Evolutionary conservation across 2,113 vertebrate genomes (phyloP).

Genomic region (Rhizomys pruinosus): DNA sequence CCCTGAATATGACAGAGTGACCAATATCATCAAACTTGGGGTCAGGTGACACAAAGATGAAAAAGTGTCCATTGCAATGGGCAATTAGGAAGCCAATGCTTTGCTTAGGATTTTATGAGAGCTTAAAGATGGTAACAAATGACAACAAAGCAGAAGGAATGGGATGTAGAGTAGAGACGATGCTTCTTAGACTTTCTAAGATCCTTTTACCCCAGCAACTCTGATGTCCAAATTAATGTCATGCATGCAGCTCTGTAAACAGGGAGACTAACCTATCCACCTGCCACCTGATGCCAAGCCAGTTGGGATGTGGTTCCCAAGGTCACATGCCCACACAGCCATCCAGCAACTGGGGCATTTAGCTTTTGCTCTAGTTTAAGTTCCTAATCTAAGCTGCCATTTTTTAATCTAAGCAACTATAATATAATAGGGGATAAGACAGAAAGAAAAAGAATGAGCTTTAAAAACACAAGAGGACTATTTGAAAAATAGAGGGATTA

Average conservation of each 20-base stretch:
- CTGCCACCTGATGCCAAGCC: not conserved
- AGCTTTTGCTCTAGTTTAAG: not conserved
- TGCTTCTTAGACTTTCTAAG: not conserved
- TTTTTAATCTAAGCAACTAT: not conserved
- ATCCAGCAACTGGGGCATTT: not conserved
- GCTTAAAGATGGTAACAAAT: not conserved
- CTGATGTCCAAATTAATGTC: not conserved
- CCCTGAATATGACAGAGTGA: not conserved
- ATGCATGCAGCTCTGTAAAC: not conserved
- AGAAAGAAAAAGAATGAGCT: not conserved
- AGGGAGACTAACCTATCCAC: not conserved
- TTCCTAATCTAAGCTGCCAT: not conserved
- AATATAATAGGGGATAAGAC: not conserved
- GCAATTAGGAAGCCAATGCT: not conserved
- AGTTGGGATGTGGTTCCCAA: slow-evolving; percentile 6
- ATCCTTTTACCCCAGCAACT: not conserved
- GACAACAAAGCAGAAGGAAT: not conserved
- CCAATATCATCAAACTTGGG: not conserved
- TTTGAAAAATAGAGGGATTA: not conserved
- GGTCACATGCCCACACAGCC: slow-evolving; percentile 20
- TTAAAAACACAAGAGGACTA: not conserved
- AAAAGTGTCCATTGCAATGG: not conserved
- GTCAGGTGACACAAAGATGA: slow-evolving; percentile 7
- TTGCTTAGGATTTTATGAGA: not conserved
- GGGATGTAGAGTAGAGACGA: not conserved